Base-by-base conservation (phyloP, 2,797 vertebrate species). In the Cichlasoma orientale region DNA sequence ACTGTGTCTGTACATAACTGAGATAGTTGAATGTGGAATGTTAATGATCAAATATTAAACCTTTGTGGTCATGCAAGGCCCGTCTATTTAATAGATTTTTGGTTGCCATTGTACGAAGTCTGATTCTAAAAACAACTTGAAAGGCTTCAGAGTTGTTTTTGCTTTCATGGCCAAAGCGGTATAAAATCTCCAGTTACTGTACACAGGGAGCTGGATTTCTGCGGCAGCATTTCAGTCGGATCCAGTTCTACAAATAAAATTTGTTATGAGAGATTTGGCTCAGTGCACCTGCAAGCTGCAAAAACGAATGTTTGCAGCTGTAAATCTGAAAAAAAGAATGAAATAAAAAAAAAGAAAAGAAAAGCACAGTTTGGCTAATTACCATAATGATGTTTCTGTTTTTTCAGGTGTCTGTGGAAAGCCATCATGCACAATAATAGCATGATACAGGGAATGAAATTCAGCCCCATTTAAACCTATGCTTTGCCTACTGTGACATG, bases 11-110 rank as follows among this genome's bases (percentile, higher is more conserved):
- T 57, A 52, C 23, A 71, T 21, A 16, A 27, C 7, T 54, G 5
- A 50, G 38, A 56, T 33, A 33, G 54, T 74, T 72, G 61, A 75
- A 16, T 55, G 16, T 56, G 16, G 44, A 14, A 68, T 68, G 25
- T 55, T 80, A 36, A 63, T 78, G 70, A 72, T 77, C 2, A 66
- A 76, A 79, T 44, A 44, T 61, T 29, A 12, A 68, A 50, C 3
- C 10, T 68, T 50, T 29, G 41, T 50, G 18, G 63, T 18, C 41
- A 50, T 50, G 18, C 18, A 68, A 13, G 44, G 16, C 18, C 2
- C 29, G 44, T 10, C 16, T 68, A 12, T 68, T 50, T 68, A 68
- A 29, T n/a, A 50, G 41, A 68, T 1, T 19, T 66, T 47, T 68
- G 47, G 18, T 68, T 68, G 41, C 27, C 41, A 29, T 68, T 50